Evolutionary conservation across 1,140 invertebrate species (phyloP).

Genomic region (Lordiphosa collinella): DNA sequence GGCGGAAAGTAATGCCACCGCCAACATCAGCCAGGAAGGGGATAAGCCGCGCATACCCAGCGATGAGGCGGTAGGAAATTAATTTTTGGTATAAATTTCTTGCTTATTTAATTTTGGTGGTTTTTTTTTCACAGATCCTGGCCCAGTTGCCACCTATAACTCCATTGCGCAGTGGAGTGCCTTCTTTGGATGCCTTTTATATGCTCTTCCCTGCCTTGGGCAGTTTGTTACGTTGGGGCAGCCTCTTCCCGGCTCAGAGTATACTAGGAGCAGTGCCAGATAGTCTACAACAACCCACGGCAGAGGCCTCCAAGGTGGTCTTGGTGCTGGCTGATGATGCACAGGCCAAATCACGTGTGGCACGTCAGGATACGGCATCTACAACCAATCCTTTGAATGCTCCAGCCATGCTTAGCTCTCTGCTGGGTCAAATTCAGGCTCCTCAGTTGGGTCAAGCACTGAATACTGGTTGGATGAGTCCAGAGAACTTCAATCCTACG

Average conservation of each 20-base stretch:
- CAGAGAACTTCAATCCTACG: not conserved
- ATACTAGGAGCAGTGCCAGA: slow-evolving; percentile 47
- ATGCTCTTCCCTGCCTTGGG: slow-evolving; percentile 56
- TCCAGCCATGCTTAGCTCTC: slow-evolving; percentile 2
- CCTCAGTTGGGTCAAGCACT: slow-evolving; percentile 6
- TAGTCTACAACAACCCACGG: slow-evolving; percentile 8
- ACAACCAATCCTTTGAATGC: not conserved
- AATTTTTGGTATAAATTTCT: too few species aligned
- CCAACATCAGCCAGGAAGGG: not conserved
- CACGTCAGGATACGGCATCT: slow-evolving; percentile 40
- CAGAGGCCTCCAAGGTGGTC: slow-evolving; percentile 62
- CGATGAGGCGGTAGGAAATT: too few species aligned
- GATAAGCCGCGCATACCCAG: slow-evolving; percentile 17
- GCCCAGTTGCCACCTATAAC: slow-evolving; percentile 33
- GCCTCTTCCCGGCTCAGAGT: slow-evolving; percentile 44
- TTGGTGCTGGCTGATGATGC: slow-evolving; percentile 64
- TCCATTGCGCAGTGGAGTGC: slow-evolving; percentile 24
- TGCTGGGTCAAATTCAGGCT: slow-evolving; percentile 18
- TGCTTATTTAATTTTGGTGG: too few species aligned
- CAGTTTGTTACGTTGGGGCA: slow-evolving; percentile 56
- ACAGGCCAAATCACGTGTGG: slow-evolving; percentile 45
- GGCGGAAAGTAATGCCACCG: not conserved
- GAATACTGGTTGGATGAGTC: not conserved
- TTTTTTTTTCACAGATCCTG: too few species aligned
- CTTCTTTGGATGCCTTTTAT: slow-evolving; percentile 43